These are phyloP conservation scores for Tachysurus vachellii DNA, from an alignment of 2,113 vertebrate genomes.

Conservation along the genomic window DNA sequence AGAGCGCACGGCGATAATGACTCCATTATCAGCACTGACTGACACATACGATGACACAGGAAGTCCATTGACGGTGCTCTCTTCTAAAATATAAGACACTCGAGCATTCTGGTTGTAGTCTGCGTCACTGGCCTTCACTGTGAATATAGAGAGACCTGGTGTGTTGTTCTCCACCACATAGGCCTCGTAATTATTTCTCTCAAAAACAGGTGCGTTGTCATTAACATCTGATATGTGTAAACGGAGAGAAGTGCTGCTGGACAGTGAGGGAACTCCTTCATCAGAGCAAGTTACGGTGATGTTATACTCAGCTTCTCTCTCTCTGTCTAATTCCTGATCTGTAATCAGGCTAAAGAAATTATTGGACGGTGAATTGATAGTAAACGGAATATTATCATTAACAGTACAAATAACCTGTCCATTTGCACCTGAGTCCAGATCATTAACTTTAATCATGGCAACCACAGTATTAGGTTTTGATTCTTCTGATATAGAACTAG, in stretches of 20 bases:
- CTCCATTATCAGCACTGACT: constrained; percentile 78
- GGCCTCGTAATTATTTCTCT: constrained; percentile 33
- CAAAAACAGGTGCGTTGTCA: constrained; percentile 54
- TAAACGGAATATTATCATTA: constrained; percentile 53
- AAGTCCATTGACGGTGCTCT: constrained; percentile 68
- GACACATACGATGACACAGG: constrained; percentile 76
- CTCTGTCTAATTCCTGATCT: constrained; percentile 55
- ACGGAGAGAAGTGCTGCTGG: constrained; percentile 58
- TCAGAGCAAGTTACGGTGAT: constrained; percentile 69
- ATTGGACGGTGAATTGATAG: constrained; percentile 54
- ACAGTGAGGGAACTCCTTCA: constrained; percentile 67
- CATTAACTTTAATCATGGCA: constrained; percentile 64
- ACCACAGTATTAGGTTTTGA: constrained; percentile 53
- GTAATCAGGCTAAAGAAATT: constrained; percentile 60
- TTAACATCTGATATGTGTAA: constrained; percentile 55
- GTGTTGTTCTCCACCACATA: constrained; percentile 6
- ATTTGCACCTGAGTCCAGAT: constrained; percentile 63
- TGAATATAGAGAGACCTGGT: constrained; percentile 59
- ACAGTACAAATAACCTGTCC: constrained; percentile 57
- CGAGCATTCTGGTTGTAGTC: constrained; percentile 76
- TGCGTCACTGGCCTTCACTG: constrained; percentile 66
- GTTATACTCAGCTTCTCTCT: constrained; percentile 56
- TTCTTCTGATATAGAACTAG: constrained; percentile 56
- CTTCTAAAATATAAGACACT: constrained; percentile 77
- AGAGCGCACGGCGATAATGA: constrained; percentile 75